A percentile compares a stretch with the other conserved stretches of the same genome.
phyloP scores from a whole-genome alignment of 2,113 vertebrate genomes.

The Sterna hirundo region DNA sequence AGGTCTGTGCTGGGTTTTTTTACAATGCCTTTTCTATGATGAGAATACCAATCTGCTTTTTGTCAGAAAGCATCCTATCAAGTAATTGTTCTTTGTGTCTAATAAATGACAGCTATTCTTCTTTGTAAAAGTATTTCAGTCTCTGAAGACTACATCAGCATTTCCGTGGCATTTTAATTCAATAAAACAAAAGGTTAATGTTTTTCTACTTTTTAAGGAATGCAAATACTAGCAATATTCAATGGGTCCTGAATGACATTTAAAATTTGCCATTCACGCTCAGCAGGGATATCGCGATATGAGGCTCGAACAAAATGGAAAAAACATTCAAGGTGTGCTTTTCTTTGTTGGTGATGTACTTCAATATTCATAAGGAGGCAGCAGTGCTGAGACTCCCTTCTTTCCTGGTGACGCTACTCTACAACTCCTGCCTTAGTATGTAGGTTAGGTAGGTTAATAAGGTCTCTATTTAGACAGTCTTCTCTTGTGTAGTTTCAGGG shows the following conservation, averaged over 20 bases:
- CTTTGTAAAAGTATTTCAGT: slow-evolving; percentile 79
- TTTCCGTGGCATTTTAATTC: slow-evolving; percentile 85
- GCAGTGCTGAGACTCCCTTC: background rate
- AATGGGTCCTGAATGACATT: slow-evolving; percentile 74
- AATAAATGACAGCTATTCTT: slow-evolving; percentile 84
- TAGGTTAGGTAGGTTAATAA: background rate
- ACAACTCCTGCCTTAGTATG: background rate
- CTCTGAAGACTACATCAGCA: slow-evolving; percentile 80
- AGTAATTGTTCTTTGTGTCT: slow-evolving; percentile 83
- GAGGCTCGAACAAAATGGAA: background rate
- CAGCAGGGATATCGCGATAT: slow-evolving; percentile 62
- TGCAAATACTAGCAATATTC: slow-evolving; percentile 78
- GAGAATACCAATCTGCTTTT: slow-evolving; percentile 84
- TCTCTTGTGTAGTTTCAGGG: background rate
- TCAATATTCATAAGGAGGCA: background rate
- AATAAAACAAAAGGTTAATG: slow-evolving; percentile 87
- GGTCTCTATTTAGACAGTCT: background rate
- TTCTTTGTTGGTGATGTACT: background rate
- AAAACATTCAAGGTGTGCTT: background rate
- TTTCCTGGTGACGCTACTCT: background rate
- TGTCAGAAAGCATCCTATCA: slow-evolving; percentile 82
- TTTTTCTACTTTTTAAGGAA: slow-evolving; percentile 79
- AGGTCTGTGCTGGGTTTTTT: slow-evolving; percentile 78
- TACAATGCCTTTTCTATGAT: slow-evolving; percentile 82
- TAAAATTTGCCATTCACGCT: slow-evolving; percentile 67